phyloP scores from a whole-genome alignment of 2,888 invertebrate genomes.

The Xylocampa areola region DNA sequence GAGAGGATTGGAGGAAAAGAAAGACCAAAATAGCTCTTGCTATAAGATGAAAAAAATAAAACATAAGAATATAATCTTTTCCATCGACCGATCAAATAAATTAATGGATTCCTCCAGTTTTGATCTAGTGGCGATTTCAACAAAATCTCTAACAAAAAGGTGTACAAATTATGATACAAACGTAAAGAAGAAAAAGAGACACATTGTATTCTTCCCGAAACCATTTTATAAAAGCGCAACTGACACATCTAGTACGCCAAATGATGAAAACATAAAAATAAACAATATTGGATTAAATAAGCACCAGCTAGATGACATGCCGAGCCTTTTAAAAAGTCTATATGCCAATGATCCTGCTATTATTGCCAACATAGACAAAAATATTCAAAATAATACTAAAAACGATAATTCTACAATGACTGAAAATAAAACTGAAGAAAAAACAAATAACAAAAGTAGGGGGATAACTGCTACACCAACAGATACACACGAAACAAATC shows the following conservation, averaged over 20 bases:
- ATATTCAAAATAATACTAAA: constrained; percentile 29
- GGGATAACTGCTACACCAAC: constrained; percentile 1
- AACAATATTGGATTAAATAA: constrained; percentile 24
- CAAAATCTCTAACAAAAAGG: constrained; percentile 68
- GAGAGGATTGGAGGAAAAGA: constrained; percentile 40
- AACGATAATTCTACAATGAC: constrained; percentile 67
- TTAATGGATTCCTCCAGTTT: constrained; percentile 64
- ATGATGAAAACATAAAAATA: constrained; percentile 21
- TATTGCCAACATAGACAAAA: constrained; percentile 55
- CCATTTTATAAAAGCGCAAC: constrained; percentile 59
- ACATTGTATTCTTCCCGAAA: constrained; percentile 63
- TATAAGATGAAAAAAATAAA: constrained; percentile 57
- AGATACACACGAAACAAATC: constrained; percentile 33
- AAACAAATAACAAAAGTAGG: constrained; percentile 22
- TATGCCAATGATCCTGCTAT: constrained; percentile 63
- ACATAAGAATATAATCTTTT: constrained; percentile 59
- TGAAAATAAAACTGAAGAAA: constrained; percentile 37
- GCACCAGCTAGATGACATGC: constrained; percentile 54
- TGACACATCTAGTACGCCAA: constrained; percentile 46
- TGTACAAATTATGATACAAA: constrained; percentile 61
- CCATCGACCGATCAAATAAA: constrained; percentile 58
- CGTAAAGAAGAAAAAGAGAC: constrained; percentile 48
- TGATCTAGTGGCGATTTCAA: constrained; percentile 72
- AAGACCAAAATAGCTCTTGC: constrained; percentile 32
- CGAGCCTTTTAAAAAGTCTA: constrained; percentile 70